Percentiles rank a stretch among this genome's conserved stretches.
These are phyloP conservation scores for Pollachius pollachius DNA, from an alignment of 2,113 vertebrate species.

Conservation along the genomic window DNA sequence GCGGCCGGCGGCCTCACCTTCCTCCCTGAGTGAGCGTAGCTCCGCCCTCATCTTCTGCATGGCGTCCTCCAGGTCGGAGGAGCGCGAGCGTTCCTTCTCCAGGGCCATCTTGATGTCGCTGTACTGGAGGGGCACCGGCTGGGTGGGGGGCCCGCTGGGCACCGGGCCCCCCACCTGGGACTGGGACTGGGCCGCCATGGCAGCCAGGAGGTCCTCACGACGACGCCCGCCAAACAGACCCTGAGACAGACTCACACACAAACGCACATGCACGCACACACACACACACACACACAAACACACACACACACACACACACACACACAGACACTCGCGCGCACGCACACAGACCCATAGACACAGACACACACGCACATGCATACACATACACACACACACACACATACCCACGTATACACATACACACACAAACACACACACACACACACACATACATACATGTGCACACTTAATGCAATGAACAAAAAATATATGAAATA, in stretches of 20 bases:
- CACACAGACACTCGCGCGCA: too few relatives aligned
- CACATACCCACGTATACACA: too few relatives aligned
- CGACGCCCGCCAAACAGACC: conserved; percentile 97
- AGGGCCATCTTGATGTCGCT: conserved; percentile 94
- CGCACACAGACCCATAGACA: too few relatives aligned
- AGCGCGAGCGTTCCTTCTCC: conserved; percentile 94
- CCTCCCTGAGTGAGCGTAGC: conserved; percentile 89
- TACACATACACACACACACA: too few relatives aligned
- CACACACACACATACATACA: too few relatives aligned
- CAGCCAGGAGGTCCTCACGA: conserved; percentile 92
- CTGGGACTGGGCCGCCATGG: conserved; percentile 72
- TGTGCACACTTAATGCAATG: too few relatives aligned
- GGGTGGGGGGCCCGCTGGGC: conserved; percentile 63
- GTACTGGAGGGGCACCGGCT: conserved; percentile 91
- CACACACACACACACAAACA: too few relatives aligned
- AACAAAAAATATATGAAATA: too few relatives aligned
- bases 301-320: too few relatives aligned
- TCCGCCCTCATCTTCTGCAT: conserved; percentile 96
- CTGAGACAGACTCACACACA: conserved; percentile 69
- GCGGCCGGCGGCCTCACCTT: conserved; percentile 74
- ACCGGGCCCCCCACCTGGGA: conserved; percentile 75
- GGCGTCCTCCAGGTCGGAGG: conserved; percentile 92
- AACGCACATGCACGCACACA: too few relatives aligned
- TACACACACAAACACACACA: too few relatives aligned
- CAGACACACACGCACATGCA: too few relatives aligned